These are phyloP conservation scores for Pterobdella sp. DNA, from an alignment of 2,888 invertebrate species.

Conservation along the genomic window DNA sequence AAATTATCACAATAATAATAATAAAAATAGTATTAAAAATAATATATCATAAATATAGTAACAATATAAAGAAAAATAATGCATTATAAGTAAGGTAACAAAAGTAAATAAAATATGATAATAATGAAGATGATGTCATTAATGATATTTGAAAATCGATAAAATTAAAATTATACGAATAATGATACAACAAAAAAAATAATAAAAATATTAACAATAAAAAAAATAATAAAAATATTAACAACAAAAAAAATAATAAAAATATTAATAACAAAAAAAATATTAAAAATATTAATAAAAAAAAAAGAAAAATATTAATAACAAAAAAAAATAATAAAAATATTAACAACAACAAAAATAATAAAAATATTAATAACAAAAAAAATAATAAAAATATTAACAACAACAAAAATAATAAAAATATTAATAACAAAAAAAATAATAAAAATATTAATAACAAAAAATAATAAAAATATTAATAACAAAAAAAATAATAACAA, in stretches of 20 bases:
- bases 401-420: slow-evolving; percentile 11
- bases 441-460: slow-evolving; percentile 19
- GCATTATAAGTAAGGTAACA: too few species aligned
- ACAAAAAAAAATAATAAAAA: background rate
- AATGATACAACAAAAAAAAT: background rate
- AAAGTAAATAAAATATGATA: too few species aligned
- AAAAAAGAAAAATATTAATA: background rate
- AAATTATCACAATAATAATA: too few species aligned
- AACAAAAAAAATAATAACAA: background rate
- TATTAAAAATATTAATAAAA: background rate
- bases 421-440: slow-evolving; percentile 7
- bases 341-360: background rate
- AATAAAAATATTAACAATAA: background rate
- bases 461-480: slow-evolving; percentile 2
- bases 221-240: background rate
- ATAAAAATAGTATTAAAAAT: too few species aligned
- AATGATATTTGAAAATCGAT: background rate
- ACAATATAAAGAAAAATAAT: too few species aligned
- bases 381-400: slow-evolving; percentile 17
- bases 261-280: slow-evolving; percentile 3
- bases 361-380: background rate
- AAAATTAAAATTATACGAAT: background rate
- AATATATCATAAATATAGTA: too few species aligned
- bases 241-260: slow-evolving; percentile 1
- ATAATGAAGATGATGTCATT: background rate